Conservation (phyloP, 2,888 invertebrate genomes). For the Hedychridium roseum region DNA sequence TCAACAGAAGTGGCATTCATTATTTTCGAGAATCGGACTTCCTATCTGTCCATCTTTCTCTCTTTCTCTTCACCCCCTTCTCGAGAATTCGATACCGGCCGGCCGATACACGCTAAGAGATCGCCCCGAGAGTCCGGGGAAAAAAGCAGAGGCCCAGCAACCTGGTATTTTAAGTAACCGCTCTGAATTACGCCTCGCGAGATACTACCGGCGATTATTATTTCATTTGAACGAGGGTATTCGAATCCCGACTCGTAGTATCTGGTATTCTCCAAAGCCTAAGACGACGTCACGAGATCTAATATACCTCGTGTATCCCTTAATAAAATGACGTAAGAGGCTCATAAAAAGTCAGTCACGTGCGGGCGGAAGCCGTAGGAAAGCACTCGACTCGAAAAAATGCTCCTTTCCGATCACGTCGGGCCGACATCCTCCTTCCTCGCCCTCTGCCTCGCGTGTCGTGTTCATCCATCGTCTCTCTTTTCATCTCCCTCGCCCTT, state of each 20-base stretch:
- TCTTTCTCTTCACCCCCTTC: conserved; percentile 16
- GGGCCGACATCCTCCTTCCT: not conserved
- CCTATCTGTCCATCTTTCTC: conserved; percentile 13
- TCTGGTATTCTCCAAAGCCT: too few species aligned
- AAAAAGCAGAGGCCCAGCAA: conserved; percentile 20
- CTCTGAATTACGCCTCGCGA: conserved; percentile 38
- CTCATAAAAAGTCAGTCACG: too few species aligned
- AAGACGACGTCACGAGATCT: too few species aligned
- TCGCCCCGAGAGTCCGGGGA: conserved; percentile 11
- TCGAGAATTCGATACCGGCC: conserved; percentile 41
- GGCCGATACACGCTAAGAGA: too few species aligned
- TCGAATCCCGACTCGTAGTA: too few species aligned
- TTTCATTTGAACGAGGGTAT: not conserved
- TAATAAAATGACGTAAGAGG: too few species aligned
- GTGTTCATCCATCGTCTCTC: too few species aligned
- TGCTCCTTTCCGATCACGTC: not conserved
- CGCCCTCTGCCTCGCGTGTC: not conserved
- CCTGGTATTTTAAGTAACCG: conserved; percentile 47
- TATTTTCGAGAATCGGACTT: conserved; percentile 50
- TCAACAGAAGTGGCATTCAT: conserved; percentile 57
- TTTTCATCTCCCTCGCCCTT: too few species aligned
- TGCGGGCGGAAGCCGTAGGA: not conserved
- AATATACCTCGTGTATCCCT: too few species aligned
- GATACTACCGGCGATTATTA: conserved; percentile 2
- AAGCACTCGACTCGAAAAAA: not conserved